Conservation (phyloP, 2,113 vertebrate genomes). For the Epinephelus lanceolatus region DNA sequence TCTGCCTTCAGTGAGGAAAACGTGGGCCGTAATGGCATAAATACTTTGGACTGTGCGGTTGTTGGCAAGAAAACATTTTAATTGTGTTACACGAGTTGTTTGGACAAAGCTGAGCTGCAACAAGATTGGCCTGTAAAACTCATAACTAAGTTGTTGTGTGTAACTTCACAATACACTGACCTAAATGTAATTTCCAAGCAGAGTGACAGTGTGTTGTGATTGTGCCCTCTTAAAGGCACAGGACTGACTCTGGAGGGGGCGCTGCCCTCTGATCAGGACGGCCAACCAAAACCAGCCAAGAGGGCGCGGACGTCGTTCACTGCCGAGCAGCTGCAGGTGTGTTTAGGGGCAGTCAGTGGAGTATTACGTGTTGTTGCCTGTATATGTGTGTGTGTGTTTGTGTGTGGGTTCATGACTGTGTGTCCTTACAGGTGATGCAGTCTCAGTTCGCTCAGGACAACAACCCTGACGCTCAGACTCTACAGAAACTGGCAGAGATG, state of each 20-base stretch:
- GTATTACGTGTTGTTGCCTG: not conserved
- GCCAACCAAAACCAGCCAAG: conserved; percentile 94
- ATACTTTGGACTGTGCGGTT: conserved; percentile 42
- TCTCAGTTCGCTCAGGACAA: conserved; percentile 94
- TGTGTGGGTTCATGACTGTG: conserved; percentile 2
- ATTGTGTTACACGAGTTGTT: conserved; percentile 30
- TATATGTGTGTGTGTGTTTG: not conserved
- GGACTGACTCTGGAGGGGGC: conserved; percentile 93
- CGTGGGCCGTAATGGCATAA: not conserved
- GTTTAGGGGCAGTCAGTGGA: not conserved
- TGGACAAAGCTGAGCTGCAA: conserved; percentile 22
- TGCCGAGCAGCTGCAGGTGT: conserved; percentile 93
- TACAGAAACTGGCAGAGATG: conserved; percentile 94
- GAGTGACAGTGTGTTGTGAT: not conserved
- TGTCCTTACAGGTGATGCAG: conserved; percentile 90
- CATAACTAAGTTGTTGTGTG: not conserved
- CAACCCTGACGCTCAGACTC: conserved; percentile 93
- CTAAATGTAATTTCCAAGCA: not conserved
- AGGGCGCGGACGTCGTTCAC: conserved; percentile 95
- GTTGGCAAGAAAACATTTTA: conserved; percentile 39
- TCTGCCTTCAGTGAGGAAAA: not conserved
- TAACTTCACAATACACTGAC: not conserved
- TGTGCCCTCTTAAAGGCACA: conserved; percentile 83
- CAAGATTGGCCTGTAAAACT: conserved; percentile 14
- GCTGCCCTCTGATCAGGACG: conserved; percentile 94